Evolutionary conservation across 2,113 vertebrate species (phyloP).

Genomic region (Apteryx owenii): DNA sequence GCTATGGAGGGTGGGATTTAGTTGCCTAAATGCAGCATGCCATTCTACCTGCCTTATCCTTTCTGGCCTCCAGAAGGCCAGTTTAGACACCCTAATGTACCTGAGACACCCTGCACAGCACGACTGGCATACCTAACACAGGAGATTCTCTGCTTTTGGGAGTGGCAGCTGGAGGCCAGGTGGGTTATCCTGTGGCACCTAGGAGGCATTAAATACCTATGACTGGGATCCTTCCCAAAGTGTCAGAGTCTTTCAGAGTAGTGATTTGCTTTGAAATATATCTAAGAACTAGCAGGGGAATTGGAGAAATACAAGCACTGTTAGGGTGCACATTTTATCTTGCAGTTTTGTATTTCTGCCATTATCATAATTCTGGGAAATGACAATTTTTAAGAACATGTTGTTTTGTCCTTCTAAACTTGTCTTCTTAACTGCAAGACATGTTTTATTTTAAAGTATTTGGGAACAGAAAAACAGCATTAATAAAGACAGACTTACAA

Average conservation of each 20-base stretch:
- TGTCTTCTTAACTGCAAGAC: background rate
- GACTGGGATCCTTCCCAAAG: background rate
- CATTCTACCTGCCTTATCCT: background rate
- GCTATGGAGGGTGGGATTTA: background rate
- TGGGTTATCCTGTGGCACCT: background rate
- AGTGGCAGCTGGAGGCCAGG: background rate
- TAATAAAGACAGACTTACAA: background rate
- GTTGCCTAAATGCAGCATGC: background rate
- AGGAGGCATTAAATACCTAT: background rate
- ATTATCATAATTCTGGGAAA: conserved; percentile 24
- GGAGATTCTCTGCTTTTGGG: background rate
- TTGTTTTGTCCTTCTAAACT: conserved; percentile 22
- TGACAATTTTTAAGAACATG: conserved; percentile 8
- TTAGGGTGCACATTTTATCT: background rate
- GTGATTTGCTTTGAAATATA: background rate
- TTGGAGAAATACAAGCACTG: background rate
- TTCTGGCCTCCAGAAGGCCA: background rate
- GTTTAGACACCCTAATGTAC: background rate
- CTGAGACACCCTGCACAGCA: background rate
- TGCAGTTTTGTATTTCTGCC: background rate
- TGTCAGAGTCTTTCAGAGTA: background rate
- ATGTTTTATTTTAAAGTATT: conserved; percentile 17
- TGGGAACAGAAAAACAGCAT: background rate
- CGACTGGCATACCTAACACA: background rate
- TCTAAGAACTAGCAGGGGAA: background rate